Evolutionary conservation across 2,888 invertebrate species (phyloP).

Genomic region (Phengaris arion): DNA sequence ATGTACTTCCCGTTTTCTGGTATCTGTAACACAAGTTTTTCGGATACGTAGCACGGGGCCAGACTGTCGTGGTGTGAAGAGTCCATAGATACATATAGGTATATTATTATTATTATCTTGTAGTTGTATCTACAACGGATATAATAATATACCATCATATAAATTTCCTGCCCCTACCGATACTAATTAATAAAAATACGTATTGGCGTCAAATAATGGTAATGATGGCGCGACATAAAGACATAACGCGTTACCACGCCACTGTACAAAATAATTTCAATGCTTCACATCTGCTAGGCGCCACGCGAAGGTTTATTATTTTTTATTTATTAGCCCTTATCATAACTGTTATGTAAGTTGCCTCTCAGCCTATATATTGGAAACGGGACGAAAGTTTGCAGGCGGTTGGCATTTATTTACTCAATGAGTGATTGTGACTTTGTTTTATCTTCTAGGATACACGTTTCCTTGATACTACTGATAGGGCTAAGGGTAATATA

Average conservation of each 20-base stretch:
- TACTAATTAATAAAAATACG: not conserved
- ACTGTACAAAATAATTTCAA: not conserved
- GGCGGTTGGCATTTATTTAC: not conserved
- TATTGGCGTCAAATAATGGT: not conserved
- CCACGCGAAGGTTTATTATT: not conserved
- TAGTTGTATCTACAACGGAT: not conserved
- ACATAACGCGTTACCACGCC: not conserved
- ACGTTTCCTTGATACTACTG: not conserved
- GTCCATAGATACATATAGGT: too few species aligned
- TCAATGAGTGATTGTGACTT: constrained; percentile 16
- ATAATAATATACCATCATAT: constrained; percentile 25
- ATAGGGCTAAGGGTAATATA: not conserved
- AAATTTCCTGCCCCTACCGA: not conserved
- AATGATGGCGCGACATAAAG: too few species aligned
- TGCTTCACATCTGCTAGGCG: too few species aligned
- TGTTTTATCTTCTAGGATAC: constrained; percentile 1
- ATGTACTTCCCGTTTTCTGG: too few species aligned
- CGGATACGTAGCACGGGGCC: too few species aligned
- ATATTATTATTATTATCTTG: too few species aligned
- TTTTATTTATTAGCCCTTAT: not conserved
- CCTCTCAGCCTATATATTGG: constrained; percentile 2
- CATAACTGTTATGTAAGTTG: constrained; percentile 4
- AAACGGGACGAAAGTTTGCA: constrained; percentile 13
- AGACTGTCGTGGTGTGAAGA: too few species aligned
- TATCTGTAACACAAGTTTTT: too few species aligned